Evolutionary conservation across 2,797 vertebrate species (phyloP).

Genomic region (Buphagus erythrorhynchus): DNA sequence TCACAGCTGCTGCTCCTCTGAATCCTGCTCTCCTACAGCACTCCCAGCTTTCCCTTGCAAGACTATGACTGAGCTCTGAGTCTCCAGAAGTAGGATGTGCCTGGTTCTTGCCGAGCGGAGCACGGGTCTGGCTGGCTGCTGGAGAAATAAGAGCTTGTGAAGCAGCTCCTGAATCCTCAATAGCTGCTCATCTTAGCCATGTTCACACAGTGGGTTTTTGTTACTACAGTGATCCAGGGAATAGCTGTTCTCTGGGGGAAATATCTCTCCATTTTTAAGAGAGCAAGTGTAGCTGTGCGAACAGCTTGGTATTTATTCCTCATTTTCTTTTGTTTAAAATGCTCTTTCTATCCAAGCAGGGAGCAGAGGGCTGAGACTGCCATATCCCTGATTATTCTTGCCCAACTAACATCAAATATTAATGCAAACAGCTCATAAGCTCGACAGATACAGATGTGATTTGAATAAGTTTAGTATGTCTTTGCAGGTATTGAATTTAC

Average conservation of each 20-base stretch:
- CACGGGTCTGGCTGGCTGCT: not conserved
- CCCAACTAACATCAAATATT: not conserved
- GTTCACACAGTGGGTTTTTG: not conserved
- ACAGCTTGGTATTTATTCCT: not conserved
- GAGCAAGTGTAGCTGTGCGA: not conserved
- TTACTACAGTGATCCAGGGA: not conserved
- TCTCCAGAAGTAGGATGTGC: not conserved
- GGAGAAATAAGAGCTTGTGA: not conserved
- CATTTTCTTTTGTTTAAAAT: not conserved
- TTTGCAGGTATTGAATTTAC: not conserved
- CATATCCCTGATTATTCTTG: not conserved
- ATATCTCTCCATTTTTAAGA: not conserved
- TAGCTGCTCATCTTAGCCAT: not conserved
- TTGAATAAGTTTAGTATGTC: conserved; percentile 8
- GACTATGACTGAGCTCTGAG: conserved; percentile 17
- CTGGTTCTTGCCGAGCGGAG: not conserved
- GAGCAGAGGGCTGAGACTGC: not conserved
- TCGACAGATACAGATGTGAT: not conserved
- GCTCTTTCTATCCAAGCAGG: not conserved
- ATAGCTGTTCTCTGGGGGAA: not conserved
- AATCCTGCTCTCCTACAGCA: not conserved
- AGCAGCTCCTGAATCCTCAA: not conserved
- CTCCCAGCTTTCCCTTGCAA: not conserved
- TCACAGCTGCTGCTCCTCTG: not conserved
- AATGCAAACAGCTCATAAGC: not conserved